Base-by-base conservation (phyloP, 2,797 vertebrate species). In the Gobionotothen gibberifrons region DNA sequence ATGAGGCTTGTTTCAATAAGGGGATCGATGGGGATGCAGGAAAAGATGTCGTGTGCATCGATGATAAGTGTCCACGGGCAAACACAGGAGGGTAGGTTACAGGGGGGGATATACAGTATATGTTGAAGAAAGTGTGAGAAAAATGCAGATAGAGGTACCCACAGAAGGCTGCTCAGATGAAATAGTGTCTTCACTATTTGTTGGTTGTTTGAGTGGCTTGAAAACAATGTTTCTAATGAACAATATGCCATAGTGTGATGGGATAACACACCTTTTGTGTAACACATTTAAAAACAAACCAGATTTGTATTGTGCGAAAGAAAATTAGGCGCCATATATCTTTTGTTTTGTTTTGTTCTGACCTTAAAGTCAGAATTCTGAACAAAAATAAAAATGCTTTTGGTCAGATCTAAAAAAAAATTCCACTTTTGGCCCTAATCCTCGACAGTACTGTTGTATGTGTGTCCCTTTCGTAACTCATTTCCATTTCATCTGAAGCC, bases 1-100 rank as follows among this genome's bases (percentile, higher is more conserved):
- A 94, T 93, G 93, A 95, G 92, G 92, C 90, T 92, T 92, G 92
- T 94, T 94, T 94, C 92, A 95, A 93, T 94, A 94, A 91, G 74
- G 61, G 82, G 90, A 95, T 95, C 93, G 90, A 95, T 95, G 90
- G 88, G 83, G 88, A 90, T 91, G 91, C 89, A 93, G 89, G 89
- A 86, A 92, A 93, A 93, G 90, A 92, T 91, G 91, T 89, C 91
- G 93, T 91, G 90, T 73, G 88, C 84, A 88, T 94, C 87, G 76
- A 92, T 93, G 92, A 93, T 90, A 90, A 89, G 90, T 89, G 81
- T 91, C 90, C 89, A 81, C 67, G 48, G 71, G 88, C 89, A 92
- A 93, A 93, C 90, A 92, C 66, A 3, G 61, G 64, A 80, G 73
- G 69, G 69, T 66, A 78, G 82, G 81, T 79, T 81, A 69, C 59